Percentiles rank a stretch among this genome's conserved stretches.
Conservation (phyloP, 2,797 vertebrate genomes). For the Potorous gilbertii region DNA sequence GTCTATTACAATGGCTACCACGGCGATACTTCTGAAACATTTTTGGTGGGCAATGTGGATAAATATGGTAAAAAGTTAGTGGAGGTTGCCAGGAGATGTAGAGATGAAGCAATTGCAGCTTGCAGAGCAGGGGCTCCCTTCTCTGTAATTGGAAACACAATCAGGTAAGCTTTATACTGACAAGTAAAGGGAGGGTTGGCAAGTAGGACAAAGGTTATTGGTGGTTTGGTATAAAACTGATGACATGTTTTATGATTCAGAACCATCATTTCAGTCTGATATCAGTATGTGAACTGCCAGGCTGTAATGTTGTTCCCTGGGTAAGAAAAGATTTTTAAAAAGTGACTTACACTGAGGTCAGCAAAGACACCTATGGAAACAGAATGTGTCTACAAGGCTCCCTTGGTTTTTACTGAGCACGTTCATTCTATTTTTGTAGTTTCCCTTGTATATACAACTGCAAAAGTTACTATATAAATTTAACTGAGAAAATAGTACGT, state of each 20-base stretch:
- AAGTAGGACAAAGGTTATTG: conserved; percentile 92
- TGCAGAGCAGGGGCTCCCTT: conserved; percentile 94
- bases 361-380: conserved; percentile 86
- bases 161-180: conserved; percentile 92
- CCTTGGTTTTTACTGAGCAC: conserved; percentile 70
- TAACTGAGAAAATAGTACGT: conserved; percentile 59
- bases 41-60: conserved; percentile 95
- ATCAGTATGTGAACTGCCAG: conserved; percentile 92
- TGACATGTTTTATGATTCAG: conserved; percentile 94
- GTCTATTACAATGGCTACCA: conserved; percentile 98
- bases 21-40: conserved; percentile 98
- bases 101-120: conserved; percentile 94
- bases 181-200: conserved; percentile 88
- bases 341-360: conserved; percentile 89
- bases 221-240: conserved; percentile 90
- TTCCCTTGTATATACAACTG: conserved; percentile 59
- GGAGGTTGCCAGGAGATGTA: conserved; percentile 92
- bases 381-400: conserved; percentile 79
- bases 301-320: conserved; percentile 88
- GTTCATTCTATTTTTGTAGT: conserved; percentile 41
- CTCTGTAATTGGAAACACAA: conserved; percentile 98
- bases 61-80: conserved; percentile 92
- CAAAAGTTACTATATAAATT: conserved; percentile 60
- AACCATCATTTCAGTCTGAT: conserved; percentile 93
- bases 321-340: conserved; percentile 85